Base-by-base conservation (phyloP, 2,113 vertebrate genomes). In the Protobothrops flavoviridis region DNA sequence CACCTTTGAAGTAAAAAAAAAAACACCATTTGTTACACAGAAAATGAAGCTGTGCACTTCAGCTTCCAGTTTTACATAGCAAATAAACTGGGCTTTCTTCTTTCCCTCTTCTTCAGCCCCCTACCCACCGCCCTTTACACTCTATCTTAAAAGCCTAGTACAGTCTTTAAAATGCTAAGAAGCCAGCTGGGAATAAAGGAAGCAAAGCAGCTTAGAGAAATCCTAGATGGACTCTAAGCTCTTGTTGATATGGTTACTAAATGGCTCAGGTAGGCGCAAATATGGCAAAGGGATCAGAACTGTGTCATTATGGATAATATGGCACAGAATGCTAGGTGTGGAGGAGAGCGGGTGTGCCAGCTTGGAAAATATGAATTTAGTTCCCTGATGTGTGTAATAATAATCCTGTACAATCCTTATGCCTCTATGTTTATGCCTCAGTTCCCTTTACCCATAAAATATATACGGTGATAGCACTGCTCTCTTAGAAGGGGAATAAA, bases 1-100 rank as follows among this genome's bases (percentile, higher is more conserved):
- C 57, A 96, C 91, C 97, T 98, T 98, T 98, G 97, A 98, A 98
- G 97, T 96, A 94, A 93, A 95, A 95, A 97, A 64, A 64, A 96
- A 94, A 94, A 95, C 93, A 96, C 96, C 97, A 96, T 98, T 98
- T 96, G 97, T 98, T 97, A 97, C 95, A 96, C 93, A 89, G 95
- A 96, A 97, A 97, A 96, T 96, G 87, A 95, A 95, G 96, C 96
- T 85, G 95, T 96, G 96, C 88, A 94, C 94, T 96, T 97, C 97
- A 87, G 95, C 94, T 92, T 93, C 11, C 95, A 93, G 23, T 96
- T 96, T 96, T 96, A 95, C 95, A 95, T 94, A 92, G 96, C 95
- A 97, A 95, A 96, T 92, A 95, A 96, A 95, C 20, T 95, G 94
- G 94, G 96, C 96, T 95, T 95, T 95, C 94, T 94, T 94, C 15